Conservation (phyloP, 1,140 invertebrate genomes). For the Cherax destructor region DNA sequence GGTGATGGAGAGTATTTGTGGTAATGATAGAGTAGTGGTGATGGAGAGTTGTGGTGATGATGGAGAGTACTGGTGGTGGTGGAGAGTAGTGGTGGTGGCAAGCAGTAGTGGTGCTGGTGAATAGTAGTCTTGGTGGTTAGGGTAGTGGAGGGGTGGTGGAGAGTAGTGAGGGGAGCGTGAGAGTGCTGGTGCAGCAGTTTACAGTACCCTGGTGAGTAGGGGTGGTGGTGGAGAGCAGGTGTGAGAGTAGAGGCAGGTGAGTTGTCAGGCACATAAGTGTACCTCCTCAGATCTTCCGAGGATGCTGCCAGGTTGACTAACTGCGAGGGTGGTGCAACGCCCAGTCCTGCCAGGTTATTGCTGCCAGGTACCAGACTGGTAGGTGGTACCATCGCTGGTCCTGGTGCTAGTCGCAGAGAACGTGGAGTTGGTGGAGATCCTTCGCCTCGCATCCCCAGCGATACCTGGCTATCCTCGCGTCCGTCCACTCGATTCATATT, state of each 20-base stretch:
- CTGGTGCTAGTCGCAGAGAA: conserved; percentile 80
- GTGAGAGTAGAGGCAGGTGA: conserved; percentile 69
- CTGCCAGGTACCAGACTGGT: conserved; percentile 54
- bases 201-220: conserved; percentile 70
- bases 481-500: conserved; percentile 74
- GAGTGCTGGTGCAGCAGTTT: conserved; percentile 40
- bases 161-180: conserved; percentile 5
- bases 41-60: too few species aligned
- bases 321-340: conserved; percentile 38
- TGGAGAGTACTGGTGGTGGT: too few species aligned
- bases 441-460: conserved; percentile 79
- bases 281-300: conserved; percentile 72
- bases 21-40: too few species aligned
- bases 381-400: conserved; percentile 48
- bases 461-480: conserved; percentile 81
- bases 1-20: too few species aligned
- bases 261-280: conserved; percentile 70
- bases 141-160: neutral
- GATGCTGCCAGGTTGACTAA: conserved; percentile 58
- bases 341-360: conserved; percentile 42
- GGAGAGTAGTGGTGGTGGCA: too few species aligned
- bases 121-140: too few species aligned
- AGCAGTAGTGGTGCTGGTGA: too few species aligned
- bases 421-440: conserved; percentile 89
- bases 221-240: conserved; percentile 62